Evolutionary conservation across 2,797 vertebrate genomes (phyloP), one percentile per base, ranked within the genome.

Genomic region (Poecilia gillii): DNA sequence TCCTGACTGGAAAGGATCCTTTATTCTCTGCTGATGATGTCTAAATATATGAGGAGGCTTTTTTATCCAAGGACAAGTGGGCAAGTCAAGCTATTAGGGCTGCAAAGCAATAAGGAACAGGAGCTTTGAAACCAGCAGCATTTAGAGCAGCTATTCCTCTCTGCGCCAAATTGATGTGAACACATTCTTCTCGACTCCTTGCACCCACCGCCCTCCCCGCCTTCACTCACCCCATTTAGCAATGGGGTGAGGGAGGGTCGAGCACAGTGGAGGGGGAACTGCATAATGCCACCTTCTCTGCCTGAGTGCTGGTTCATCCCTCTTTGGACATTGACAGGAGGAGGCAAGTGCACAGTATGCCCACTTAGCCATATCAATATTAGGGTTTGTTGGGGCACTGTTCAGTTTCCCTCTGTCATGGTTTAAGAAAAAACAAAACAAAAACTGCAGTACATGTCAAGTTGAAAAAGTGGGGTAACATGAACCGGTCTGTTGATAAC

Each of bases 351-450:
- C 85, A 84, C 82, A 91, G 91, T 84, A 89, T 84, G 74, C 70
- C 82, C 74, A 87, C 80, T 91, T 92, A 92, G 87, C 85, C 83
- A 77, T 83, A 91, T 90, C 90, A 92, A 80, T 76, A 75, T 82
- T 57, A 62, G 78, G 77, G 43, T 57, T n/a, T 68, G 75, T 25
- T 71, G 66, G 3, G 45, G 77, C 68, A 36, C 68, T 46, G 47
- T 81, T 80, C 76, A 75, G 77, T 72, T 74, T 68, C 73, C 31
- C 23, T 84, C 79, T 71, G 72, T 87, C 75, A 81, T 89, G 84
- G 85, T 85, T 87, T 53, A 53, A 11, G 8, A 53, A 53, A 25
- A 53, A 23, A 11, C 87, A 88, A 87, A 82, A 83, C 85, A 88
- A 83, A 87, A 85, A 85, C 81, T 39, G 3, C 62, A 31, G 74